phyloP scores from a whole-genome alignment of 2,113 vertebrate genomes.

The Tachysurus vachellii region DNA sequence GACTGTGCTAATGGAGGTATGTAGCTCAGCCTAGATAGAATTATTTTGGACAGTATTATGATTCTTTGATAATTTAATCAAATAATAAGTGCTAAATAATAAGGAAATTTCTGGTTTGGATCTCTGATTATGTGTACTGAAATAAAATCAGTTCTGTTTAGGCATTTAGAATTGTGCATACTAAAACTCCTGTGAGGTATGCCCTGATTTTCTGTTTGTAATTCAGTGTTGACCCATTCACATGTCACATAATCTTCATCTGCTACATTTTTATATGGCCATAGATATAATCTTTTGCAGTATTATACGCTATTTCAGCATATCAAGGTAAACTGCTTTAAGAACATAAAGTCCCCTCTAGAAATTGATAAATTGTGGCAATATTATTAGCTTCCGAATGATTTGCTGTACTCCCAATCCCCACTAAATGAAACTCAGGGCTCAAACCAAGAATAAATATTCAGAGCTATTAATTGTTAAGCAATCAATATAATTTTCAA shows the following conservation, averaged over 20 bases:
- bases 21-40: conserved; percentile 62
- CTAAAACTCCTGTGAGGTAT: neutral
- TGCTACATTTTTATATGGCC: neutral
- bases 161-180: neutral
- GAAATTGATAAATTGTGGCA: neutral
- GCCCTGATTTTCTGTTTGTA: neutral
- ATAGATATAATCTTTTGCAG: neutral
- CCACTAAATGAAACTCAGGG: too few species aligned
- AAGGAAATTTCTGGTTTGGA: neutral
- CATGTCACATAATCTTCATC: neutral
- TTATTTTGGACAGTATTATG: neutral
- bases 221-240: neutral
- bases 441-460: too few species aligned
- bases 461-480: too few species aligned
- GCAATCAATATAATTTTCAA: too few species aligned
- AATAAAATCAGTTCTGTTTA: neutral
- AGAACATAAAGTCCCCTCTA: neutral
- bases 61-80: neutral
- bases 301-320: neutral
- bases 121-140: neutral
- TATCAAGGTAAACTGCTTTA: neutral
- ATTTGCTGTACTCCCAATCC: too few species aligned
- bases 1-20: conserved; percentile 65
- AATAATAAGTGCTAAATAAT: neutral
- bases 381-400: too few species aligned